phyloP scores from a whole-genome alignment of 2,888 invertebrate genomes.

The Lepidocyrtinus sp. region DNA sequence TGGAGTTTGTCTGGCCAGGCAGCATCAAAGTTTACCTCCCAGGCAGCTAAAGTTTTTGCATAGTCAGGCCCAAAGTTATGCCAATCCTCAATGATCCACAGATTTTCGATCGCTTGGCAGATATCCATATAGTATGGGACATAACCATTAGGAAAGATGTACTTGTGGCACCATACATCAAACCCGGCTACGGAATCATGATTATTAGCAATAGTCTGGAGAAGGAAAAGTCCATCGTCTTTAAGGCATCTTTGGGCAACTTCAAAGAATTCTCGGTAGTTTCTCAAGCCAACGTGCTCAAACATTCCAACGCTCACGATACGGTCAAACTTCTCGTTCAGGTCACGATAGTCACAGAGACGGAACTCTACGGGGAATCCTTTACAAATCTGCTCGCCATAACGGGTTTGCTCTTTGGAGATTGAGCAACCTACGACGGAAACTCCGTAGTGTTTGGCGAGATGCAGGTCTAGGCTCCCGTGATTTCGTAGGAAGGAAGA shows the following conservation, averaged over 20 bases:
- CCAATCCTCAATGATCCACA: slow-evolving; percentile 65
- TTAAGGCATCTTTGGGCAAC: slow-evolving; percentile 51
- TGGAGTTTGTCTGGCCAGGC: slow-evolving; percentile 61
- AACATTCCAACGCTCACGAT: slow-evolving; percentile 63
- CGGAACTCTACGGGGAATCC: slow-evolving; percentile 52
- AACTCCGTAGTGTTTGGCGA: slow-evolving; percentile 62
- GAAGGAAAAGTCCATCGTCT: slow-evolving; percentile 61
- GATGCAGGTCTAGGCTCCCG: slow-evolving; percentile 57
- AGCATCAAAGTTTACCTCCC: slow-evolving; percentile 63
- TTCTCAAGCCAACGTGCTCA: slow-evolving; percentile 60
- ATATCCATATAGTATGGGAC: slow-evolving; percentile 66
- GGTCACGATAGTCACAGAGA: slow-evolving; percentile 58
- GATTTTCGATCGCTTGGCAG: slow-evolving; percentile 46
- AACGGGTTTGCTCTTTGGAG: slow-evolving; percentile 53
- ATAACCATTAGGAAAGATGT: slow-evolving; percentile 65
- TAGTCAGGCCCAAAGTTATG: slow-evolving; percentile 65
- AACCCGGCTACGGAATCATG: slow-evolving; percentile 40
- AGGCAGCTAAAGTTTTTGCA: slow-evolving; percentile 58
- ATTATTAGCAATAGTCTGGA: slow-evolving; percentile 62
- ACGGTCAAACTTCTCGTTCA: slow-evolving; percentile 62
- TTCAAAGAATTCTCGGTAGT: slow-evolving; percentile 61
- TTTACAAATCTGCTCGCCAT: slow-evolving; percentile 46
- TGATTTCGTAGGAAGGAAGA: background rate
- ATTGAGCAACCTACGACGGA: slow-evolving; percentile 61
- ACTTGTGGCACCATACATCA: slow-evolving; percentile 63